Percentiles rank a stretch among this genome's conserved stretches.
Conservation (phyloP, 2,888 invertebrate genomes). For the Lasioglossum marginatum region DNA sequence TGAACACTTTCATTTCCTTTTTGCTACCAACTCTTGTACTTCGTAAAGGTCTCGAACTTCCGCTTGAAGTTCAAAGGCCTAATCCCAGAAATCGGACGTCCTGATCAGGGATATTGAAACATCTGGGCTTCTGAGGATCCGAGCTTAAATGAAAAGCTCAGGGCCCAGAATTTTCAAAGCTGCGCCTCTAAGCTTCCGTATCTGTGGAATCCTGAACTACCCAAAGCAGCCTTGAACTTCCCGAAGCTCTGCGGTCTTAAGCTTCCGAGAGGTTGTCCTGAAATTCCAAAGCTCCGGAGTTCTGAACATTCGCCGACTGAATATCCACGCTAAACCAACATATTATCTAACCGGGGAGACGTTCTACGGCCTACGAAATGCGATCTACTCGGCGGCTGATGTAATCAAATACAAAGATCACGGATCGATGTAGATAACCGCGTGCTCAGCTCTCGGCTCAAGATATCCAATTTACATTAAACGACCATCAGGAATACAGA, state of each 20-base stretch:
- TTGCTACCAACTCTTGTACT: neutral
- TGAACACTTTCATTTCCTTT: no score
- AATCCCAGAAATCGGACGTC: neutral
- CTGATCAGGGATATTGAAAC: neutral
- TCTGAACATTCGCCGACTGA: neutral
- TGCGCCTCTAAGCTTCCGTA: neutral
- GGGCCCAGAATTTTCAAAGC: neutral
- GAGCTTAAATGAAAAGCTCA: neutral
- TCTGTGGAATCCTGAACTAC: neutral
- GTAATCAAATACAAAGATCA: constrained; percentile 8
- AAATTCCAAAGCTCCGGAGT: neutral
- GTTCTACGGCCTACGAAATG: neutral
- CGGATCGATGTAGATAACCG: neutral
- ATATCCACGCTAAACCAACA: neutral
- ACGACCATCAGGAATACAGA: constrained; percentile 27
- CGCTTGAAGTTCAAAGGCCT: neutral
- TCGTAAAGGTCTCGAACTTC: neutral
- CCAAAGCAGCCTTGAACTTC: neutral
- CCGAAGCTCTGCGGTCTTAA: neutral
- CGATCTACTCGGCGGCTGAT: neutral
- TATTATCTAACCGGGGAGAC: neutral
- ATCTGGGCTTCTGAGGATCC: neutral
- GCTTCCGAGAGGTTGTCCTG: neutral
- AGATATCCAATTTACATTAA: constrained; percentile 28
- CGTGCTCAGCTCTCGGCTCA: neutral